These are phyloP conservation scores for Kradibia gibbosae DNA, from an alignment of 1,140 invertebrate species.

Conservation along the genomic window DNA sequence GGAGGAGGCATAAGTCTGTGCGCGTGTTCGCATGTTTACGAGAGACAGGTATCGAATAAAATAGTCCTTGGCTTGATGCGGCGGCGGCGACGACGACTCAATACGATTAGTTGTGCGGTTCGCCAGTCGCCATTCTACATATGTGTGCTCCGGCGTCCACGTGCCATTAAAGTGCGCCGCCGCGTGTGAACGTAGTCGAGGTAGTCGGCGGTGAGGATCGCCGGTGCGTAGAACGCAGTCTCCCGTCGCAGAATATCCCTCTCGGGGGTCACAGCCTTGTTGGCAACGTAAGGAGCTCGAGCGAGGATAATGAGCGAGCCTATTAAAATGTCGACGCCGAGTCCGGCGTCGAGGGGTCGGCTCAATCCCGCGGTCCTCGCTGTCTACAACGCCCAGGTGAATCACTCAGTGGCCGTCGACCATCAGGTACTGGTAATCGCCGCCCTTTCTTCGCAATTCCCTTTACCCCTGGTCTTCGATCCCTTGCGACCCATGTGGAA, in stretches of 20 bases:
- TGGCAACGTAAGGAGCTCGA: background rate
- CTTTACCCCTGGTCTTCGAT: too few species aligned
- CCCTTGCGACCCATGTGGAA: too few species aligned
- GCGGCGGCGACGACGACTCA: background rate
- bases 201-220: background rate
- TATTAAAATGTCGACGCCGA: conserved; percentile 50
- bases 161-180: background rate
- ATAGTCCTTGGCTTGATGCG: too few species aligned
- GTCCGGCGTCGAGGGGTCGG: conserved; percentile 51
- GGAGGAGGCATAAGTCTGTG: background rate
- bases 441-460: too few species aligned
- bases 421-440: conserved; percentile 50
- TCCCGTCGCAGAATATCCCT: background rate
- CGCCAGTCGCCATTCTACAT: background rate
- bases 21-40: too few species aligned
- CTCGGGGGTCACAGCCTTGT: background rate
- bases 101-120: background rate
- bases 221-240: background rate
- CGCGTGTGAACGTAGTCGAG: background rate
- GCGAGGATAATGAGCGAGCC: conserved; percentile 36
- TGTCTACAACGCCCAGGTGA: conserved; percentile 53
- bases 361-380: conserved; percentile 62
- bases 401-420: conserved; percentile 26
- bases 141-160: background rate
- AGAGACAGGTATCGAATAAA: too few species aligned